phyloP scores from a whole-genome alignment of 2,113 vertebrate genomes.

The Osmerus mordax region DNA sequence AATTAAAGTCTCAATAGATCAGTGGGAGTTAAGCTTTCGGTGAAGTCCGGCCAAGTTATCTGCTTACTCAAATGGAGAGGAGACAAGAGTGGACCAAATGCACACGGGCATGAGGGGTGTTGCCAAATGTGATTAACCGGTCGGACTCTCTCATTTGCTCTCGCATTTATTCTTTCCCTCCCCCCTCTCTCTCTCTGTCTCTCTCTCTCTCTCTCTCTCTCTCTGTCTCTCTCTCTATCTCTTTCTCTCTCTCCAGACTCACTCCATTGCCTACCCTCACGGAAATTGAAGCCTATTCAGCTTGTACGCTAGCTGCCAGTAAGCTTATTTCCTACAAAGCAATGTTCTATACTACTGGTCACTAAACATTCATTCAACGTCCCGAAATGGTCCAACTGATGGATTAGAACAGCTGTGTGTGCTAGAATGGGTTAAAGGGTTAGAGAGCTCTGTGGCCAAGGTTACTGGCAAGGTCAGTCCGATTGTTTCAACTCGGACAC shows the following conservation, averaged over 20 bases:
- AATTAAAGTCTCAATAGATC: conserved; percentile 70
- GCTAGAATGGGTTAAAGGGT: conserved; percentile 22
- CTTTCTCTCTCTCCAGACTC: too few relatives aligned
- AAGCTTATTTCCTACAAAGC: not conserved
- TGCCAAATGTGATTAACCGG: conserved; percentile 17
- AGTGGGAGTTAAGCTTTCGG: conserved; percentile 56
- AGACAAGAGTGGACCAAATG: conserved; percentile 24
- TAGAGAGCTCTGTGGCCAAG: conserved; percentile 43
- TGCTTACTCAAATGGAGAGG: conserved; percentile 34
- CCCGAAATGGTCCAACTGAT: conserved; percentile 12
- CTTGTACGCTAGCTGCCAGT: too few relatives aligned
- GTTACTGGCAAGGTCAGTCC: conserved; percentile 40
- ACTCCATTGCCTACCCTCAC: too few relatives aligned
- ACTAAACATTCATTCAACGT: not conserved
- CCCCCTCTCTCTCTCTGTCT: not conserved
- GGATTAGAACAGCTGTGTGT: conserved; percentile 17
- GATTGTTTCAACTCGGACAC: conserved; percentile 46
- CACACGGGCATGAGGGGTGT: not conserved
- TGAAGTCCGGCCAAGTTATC: conserved; percentile 40
- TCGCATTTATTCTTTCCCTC: not conserved
- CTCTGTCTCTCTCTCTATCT: not conserved
- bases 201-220: not conserved
- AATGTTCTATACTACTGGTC: too few relatives aligned
- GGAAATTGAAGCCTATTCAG: not conserved
- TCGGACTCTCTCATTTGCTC: conserved; percentile 14